These are phyloP conservation scores for Corella eumyota DNA, from an alignment of 23 tunicate species.

Conservation along the genomic window DNA sequence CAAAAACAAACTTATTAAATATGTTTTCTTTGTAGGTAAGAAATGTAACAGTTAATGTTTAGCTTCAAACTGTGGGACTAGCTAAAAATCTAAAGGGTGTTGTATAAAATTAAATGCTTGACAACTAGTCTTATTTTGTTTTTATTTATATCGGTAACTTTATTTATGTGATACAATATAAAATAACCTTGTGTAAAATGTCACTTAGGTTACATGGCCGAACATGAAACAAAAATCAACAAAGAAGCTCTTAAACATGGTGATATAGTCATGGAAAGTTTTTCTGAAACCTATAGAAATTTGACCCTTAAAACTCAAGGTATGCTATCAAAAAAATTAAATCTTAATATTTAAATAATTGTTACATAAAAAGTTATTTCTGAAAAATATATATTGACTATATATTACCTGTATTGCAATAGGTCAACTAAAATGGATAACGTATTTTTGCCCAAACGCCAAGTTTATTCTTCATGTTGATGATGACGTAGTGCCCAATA, in stretches of 20 bases:
- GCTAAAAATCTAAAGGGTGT: too few species aligned
- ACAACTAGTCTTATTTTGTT: too few species aligned
- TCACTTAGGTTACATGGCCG: neutral
- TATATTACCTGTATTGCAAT: neutral
- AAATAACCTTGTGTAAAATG: too few species aligned
- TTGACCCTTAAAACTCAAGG: slow-evolving; percentile 94
- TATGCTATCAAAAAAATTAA: slow-evolving; percentile 3
- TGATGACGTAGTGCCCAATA: slow-evolving; percentile 86
- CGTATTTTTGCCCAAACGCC: slow-evolving; percentile 67
- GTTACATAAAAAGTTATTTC: neutral
- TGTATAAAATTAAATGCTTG: too few species aligned
- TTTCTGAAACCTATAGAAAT: slow-evolving; percentile 76
- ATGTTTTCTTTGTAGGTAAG: slow-evolving; percentile 80
- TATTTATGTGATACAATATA: too few species aligned
- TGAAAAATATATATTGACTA: too few species aligned
- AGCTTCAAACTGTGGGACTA: too few species aligned
- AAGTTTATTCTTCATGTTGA: slow-evolving; percentile 70
- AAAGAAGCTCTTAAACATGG: slow-evolving; percentile 31
- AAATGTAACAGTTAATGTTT: too few species aligned
- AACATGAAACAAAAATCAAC: neutral
- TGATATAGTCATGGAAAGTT: slow-evolving; percentile 73
- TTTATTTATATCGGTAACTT: too few species aligned
- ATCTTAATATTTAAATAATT: neutral
- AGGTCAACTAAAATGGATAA: slow-evolving; percentile 95
- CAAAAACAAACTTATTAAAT: slow-evolving; percentile 19